These are phyloP conservation scores for Cervus canadensis DNA, from an alignment of 2,113 vertebrate genomes.

Conservation along the genomic window DNA sequence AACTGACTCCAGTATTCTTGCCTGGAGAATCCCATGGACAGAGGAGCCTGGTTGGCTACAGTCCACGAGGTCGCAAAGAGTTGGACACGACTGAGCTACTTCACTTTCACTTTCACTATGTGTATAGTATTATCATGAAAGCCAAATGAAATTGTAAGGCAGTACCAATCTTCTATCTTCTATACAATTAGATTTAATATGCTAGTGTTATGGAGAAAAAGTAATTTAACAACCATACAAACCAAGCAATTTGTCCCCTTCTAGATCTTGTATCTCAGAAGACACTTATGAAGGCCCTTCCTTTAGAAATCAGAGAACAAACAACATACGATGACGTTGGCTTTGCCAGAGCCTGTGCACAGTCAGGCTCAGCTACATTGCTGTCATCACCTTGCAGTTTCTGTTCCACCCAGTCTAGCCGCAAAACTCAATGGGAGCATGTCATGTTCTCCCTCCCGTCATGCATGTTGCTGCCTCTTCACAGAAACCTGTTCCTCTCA, in stretches of 20 bases:
- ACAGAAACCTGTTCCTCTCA: neutral
- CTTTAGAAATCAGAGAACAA: neutral
- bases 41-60: no score
- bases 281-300: neutral
- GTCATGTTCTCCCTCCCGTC: neutral
- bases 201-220: neutral
- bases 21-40: no score
- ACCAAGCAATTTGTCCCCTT: neutral
- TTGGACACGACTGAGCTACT: no score
- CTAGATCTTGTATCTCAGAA: neutral
- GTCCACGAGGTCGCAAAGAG: no score
- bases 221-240: neutral
- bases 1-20: no score
- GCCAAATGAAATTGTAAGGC: constrained; percentile 17
- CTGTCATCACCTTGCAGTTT: neutral
- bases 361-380: neutral
- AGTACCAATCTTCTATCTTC: neutral
- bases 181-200: neutral
- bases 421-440: neutral
- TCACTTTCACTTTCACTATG: neutral
- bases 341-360: neutral
- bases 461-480: neutral
- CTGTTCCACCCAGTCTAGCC: neutral
- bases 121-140: neutral
- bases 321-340: neutral